These are phyloP conservation scores for Lithophane semibrunnea DNA, from an alignment of 2,888 invertebrate species.

Conservation along the genomic window DNA sequence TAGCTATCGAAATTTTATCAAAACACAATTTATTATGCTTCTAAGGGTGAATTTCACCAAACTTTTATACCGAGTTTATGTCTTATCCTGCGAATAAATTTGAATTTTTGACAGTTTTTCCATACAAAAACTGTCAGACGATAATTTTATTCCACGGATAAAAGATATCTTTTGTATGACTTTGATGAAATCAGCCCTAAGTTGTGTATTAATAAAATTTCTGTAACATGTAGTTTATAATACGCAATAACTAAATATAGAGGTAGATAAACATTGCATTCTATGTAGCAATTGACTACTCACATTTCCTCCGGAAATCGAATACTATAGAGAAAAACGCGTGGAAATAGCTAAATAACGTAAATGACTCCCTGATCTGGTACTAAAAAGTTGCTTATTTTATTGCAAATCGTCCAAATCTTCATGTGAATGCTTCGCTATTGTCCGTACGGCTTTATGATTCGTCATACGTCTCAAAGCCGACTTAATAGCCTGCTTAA, in stretches of 20 bases:
- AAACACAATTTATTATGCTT: slow-evolving; percentile 10
- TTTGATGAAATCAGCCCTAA: too few species aligned
- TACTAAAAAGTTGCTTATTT: slow-evolving; percentile 73
- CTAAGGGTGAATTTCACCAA: too few species aligned
- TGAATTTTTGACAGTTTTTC: too few species aligned
- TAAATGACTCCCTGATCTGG: slow-evolving; percentile 56
- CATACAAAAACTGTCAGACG: too few species aligned
- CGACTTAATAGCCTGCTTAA: slow-evolving; percentile 89
- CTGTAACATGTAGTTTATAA: background rate
- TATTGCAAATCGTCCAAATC: slow-evolving; percentile 77
- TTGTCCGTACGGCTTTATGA: slow-evolving; percentile 83
- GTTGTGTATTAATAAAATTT: too few species aligned
- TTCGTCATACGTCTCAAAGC: slow-evolving; percentile 88
- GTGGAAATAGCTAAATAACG: slow-evolving; percentile 63
- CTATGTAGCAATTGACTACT: slow-evolving; percentile 13
- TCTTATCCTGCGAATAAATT: too few species aligned
- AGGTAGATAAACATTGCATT: slow-evolving; percentile 6
- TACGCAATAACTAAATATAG: background rate
- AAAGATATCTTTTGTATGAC: too few species aligned
- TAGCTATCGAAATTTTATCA: slow-evolving; percentile 29
- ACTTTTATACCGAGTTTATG: too few species aligned
- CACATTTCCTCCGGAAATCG: slow-evolving; percentile 66
- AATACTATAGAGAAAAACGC: slow-evolving; percentile 61
- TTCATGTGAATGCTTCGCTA: slow-evolving; percentile 78
- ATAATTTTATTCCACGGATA: too few species aligned